Percentiles rank a stretch among this genome's conserved stretches.
Conservation (phyloP, 2,888 invertebrate genomes). For the Brachynemurus nebulosus region DNA sequence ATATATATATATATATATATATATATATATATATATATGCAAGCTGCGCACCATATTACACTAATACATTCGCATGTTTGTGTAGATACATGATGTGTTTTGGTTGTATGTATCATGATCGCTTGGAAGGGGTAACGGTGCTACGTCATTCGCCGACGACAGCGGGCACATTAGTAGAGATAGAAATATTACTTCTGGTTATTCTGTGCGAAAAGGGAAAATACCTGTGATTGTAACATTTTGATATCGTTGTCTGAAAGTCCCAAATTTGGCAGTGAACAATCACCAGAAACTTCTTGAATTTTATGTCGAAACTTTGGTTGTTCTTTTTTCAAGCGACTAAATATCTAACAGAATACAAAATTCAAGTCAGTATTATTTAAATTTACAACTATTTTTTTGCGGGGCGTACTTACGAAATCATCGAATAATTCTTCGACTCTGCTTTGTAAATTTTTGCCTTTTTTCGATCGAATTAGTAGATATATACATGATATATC, state of each 20-base stretch:
- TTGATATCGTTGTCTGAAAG: slow-evolving; percentile 40
- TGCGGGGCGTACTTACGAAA: slow-evolving; percentile 40
- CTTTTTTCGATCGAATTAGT: slow-evolving; percentile 42
- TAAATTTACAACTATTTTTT: background rate
- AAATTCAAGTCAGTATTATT: background rate
- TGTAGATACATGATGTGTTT: too few species aligned
- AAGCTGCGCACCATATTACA: too few species aligned
- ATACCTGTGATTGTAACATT: slow-evolving; percentile 35
- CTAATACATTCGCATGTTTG: too few species aligned
- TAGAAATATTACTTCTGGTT: background rate
- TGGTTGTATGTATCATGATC: too few species aligned
- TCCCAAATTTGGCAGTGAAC: slow-evolving; percentile 44
- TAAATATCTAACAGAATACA: slow-evolving; percentile 36
- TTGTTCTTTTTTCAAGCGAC: slow-evolving; percentile 36
- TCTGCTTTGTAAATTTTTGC: slow-evolving; percentile 46
- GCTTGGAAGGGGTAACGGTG: too few species aligned
- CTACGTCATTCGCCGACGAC: too few species aligned
- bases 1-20: too few species aligned
- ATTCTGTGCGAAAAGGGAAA: slow-evolving; percentile 9
- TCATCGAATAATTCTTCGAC: slow-evolving; percentile 54
- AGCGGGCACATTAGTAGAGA: too few species aligned
- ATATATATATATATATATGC: too few species aligned
- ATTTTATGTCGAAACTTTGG: slow-evolving; percentile 49
- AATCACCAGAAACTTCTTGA: slow-evolving; percentile 42
- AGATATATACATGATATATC: slow-evolving; percentile 39